These are phyloP conservation scores for Oxyteleia sp. DNA, from an alignment of 2,888 invertebrate species.

Conservation along the genomic window DNA sequence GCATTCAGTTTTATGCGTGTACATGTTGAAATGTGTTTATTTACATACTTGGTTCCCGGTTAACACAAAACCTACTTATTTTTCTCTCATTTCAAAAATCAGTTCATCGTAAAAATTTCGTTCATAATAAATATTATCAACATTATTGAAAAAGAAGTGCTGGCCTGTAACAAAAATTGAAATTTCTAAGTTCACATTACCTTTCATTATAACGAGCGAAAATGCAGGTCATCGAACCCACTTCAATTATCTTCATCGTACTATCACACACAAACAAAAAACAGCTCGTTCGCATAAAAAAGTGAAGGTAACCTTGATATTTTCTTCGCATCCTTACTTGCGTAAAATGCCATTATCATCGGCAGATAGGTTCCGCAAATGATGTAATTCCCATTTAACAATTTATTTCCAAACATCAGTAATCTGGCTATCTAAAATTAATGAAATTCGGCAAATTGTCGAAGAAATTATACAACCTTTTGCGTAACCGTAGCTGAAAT, in stretches of 20 bases:
- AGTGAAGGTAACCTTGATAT: slow-evolving; percentile 59
- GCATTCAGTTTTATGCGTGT: too few relatives aligned
- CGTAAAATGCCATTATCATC: slow-evolving; percentile 39
- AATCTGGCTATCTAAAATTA: background rate
- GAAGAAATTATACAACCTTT: slow-evolving; percentile 22
- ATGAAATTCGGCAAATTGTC: too few relatives aligned
- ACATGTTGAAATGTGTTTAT: too few relatives aligned
- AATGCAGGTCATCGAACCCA: slow-evolving; percentile 42
- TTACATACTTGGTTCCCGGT: too few relatives aligned
- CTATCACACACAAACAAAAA: slow-evolving; percentile 25
- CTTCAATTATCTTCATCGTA: slow-evolving; percentile 42
- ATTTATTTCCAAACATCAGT: slow-evolving; percentile 27
- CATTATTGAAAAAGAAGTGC: too few relatives aligned
- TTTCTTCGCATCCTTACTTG: slow-evolving; percentile 28
- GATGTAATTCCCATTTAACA: slow-evolving; percentile 33
- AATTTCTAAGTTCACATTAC: too few relatives aligned
- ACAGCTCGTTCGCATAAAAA: slow-evolving; percentile 28
- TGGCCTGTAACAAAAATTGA: too few relatives aligned
- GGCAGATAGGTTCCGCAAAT: slow-evolving; percentile 21
- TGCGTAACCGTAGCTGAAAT: background rate
- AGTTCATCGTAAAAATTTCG: too few relatives aligned
- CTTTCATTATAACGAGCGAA: background rate
- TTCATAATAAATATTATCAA: too few relatives aligned
- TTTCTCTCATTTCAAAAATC: too few relatives aligned
- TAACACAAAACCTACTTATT: too few relatives aligned